These are phyloP conservation scores for Drosophila trapezifrons DNA, from an alignment of 1,140 invertebrate genomes.

Conservation along the genomic window DNA sequence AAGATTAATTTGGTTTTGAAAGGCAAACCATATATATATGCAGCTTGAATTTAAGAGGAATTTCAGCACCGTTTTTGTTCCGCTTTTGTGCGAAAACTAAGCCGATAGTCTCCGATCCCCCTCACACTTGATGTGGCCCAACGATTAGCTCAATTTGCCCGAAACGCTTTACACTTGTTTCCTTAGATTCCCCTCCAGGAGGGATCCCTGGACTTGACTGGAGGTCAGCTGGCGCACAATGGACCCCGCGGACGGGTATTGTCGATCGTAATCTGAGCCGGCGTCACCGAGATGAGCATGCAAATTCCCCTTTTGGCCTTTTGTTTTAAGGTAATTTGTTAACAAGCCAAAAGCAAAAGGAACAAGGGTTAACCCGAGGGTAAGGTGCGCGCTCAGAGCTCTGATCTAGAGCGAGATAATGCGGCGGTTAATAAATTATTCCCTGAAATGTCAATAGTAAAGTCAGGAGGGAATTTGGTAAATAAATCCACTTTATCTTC, in stretches of 20 bases:
- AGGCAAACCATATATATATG: slow-evolving; percentile 11
- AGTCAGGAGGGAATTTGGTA: background rate
- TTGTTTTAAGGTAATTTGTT: slow-evolving; percentile 64
- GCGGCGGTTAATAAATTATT: slow-evolving; percentile 26
- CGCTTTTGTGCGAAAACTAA: slow-evolving; percentile 55
- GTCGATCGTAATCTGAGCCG: slow-evolving; percentile 71
- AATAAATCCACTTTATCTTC: background rate
- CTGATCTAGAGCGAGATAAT: slow-evolving; percentile 37
- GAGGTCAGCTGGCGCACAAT: slow-evolving; percentile 36
- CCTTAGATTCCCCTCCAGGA: slow-evolving; percentile 29
- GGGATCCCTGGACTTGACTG: slow-evolving; percentile 24
- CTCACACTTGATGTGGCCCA: slow-evolving; percentile 51
- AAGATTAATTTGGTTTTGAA: slow-evolving; percentile 81
- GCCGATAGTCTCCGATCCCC: slow-evolving; percentile 8
- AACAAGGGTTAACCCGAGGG: slow-evolving; percentile 11
- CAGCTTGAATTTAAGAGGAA: slow-evolving; percentile 64
- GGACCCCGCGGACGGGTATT: slow-evolving; percentile 31
- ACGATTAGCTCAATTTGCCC: slow-evolving; percentile 79
- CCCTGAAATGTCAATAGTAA: slow-evolving; percentile 3
- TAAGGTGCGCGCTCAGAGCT: background rate
- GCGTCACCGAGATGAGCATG: slow-evolving; percentile 56
- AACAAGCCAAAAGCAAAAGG: slow-evolving; percentile 47
- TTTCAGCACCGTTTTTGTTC: slow-evolving; percentile 37
- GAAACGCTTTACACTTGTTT: slow-evolving; percentile 74
- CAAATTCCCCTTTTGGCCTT: slow-evolving; percentile 59